phyloP scores from a whole-genome alignment of 1,140 invertebrate genomes.

The Hestina assimilis region DNA sequence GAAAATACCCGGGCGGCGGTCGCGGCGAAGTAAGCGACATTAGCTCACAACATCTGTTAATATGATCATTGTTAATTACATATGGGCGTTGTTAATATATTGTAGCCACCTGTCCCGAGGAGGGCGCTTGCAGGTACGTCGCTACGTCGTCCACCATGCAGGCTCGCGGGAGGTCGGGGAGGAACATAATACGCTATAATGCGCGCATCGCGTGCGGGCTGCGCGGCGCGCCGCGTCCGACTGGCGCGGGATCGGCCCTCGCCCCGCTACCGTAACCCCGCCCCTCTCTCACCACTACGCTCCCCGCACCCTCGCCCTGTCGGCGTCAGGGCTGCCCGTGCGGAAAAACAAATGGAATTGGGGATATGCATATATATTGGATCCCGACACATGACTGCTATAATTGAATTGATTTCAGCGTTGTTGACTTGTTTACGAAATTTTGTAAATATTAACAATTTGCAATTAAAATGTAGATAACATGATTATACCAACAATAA shows the following conservation, averaged over 20 bases:
- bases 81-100: constrained; percentile 76
- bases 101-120: constrained; percentile 77
- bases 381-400: neutral
- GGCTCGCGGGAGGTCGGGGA: constrained; percentile 74
- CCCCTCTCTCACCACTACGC: constrained; percentile 18
- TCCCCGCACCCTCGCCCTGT: no score
- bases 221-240: constrained; percentile 69
- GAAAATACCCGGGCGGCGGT: constrained; percentile 74
- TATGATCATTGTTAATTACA: constrained; percentile 78
- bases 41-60: constrained; percentile 78
- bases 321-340: constrained; percentile 52
- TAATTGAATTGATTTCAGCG: neutral
- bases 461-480: neutral
- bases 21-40: constrained; percentile 67
- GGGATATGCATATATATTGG: neutral
- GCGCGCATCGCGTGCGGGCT: constrained; percentile 70
- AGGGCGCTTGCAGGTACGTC: constrained; percentile 74
- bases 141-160: constrained; percentile 77
- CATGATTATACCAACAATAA: no score
- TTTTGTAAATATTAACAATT: neutral
- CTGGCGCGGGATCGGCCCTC: constrained; percentile 43
- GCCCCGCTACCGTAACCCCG: constrained; percentile 34
- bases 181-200: constrained; percentile 74
- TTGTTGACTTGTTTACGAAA: neutral
- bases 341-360: constrained; percentile 8